These are phyloP conservation scores for Sitta carolinensis DNA, from an alignment of 2,797 vertebrate genomes.

Conservation along the genomic window DNA sequence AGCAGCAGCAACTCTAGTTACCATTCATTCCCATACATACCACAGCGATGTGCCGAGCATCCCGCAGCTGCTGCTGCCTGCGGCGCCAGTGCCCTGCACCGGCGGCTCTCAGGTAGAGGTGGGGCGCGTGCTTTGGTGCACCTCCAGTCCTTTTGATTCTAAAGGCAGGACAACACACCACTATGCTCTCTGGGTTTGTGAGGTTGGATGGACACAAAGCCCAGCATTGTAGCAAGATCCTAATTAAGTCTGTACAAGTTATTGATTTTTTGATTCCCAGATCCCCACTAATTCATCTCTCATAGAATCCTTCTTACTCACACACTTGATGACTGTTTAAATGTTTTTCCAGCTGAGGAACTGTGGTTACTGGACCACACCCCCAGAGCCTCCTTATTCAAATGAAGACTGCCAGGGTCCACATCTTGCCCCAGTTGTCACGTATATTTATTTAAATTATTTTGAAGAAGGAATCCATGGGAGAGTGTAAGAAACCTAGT, in stretches of 20 bases:
- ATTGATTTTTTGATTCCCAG: neutral
- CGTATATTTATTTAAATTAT: neutral
- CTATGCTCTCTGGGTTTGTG: neutral
- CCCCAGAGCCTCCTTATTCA: neutral
- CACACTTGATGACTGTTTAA: neutral
- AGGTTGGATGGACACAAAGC: neutral
- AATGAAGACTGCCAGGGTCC: neutral
- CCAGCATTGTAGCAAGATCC: neutral
- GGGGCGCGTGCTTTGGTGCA: neutral
- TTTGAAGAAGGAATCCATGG: neutral
- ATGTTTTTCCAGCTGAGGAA: neutral
- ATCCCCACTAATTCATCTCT: neutral
- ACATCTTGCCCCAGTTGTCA: neutral
- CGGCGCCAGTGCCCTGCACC: fast-evolving
- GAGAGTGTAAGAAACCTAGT: neutral
- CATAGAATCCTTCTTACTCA: neutral
- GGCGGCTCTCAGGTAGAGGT: neutral
- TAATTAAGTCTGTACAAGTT: neutral
- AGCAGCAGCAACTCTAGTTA: neutral
- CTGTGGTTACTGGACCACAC: neutral
- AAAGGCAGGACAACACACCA: neutral
- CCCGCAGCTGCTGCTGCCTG: neutral
- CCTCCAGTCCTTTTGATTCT: neutral
- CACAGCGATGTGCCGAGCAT: neutral
- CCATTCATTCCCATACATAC: constrained; percentile 3